phyloP scores from a whole-genome alignment of 2,797 vertebrate species.

The Eulemur rubriventer region DNA sequence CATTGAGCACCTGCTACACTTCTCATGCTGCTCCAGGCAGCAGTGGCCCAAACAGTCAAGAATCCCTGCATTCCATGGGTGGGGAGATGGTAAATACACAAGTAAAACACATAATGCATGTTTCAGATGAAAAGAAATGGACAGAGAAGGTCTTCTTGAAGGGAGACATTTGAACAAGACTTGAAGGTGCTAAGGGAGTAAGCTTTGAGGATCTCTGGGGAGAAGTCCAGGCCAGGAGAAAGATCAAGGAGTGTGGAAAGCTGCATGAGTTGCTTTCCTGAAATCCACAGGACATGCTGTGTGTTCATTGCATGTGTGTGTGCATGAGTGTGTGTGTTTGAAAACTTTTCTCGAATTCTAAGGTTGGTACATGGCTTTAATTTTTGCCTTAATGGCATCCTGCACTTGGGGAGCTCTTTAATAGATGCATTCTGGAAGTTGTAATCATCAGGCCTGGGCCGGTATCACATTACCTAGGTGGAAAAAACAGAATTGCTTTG shows the following conservation, averaged over 20 bases:
- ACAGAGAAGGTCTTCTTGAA: neutral
- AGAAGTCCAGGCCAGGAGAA: neutral
- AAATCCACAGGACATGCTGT: neutral
- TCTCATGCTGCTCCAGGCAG: too few species aligned
- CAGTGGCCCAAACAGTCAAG: neutral
- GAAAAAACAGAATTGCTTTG: constrained; percentile 36
- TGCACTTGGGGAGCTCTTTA: constrained; percentile 49
- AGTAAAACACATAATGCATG: neutral
- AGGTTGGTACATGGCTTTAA: constrained; percentile 25
- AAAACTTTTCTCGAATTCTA: neutral
- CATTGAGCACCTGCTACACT: neutral
- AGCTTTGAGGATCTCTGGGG: neutral
- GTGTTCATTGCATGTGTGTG: neutral
- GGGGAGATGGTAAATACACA: neutral
- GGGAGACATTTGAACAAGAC: neutral
- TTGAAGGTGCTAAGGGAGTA: neutral
- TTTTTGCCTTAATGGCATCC: constrained; percentile 68
- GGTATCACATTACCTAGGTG: constrained; percentile 56
- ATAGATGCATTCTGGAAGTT: constrained; percentile 32
- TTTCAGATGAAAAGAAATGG: neutral
- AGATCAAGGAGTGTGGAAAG: neutral
- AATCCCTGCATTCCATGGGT: neutral
- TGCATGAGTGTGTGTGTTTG: neutral
- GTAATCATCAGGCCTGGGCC: neutral
- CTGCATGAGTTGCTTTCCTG: neutral